Base-by-base conservation (phyloP, 2,113 vertebrate species). In the Syngnathoides biaculeatus region DNA sequence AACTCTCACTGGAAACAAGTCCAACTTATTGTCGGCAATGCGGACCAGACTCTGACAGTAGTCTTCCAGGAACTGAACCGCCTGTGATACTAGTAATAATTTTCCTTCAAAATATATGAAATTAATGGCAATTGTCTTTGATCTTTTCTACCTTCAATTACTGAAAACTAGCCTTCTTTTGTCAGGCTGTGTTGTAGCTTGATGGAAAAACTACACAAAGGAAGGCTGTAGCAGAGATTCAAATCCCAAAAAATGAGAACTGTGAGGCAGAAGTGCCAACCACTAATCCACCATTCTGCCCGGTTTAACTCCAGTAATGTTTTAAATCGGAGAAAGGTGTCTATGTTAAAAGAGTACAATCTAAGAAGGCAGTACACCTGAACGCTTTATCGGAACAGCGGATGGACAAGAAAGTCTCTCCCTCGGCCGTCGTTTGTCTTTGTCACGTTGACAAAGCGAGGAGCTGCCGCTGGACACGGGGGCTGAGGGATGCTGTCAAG, bases 381-480 rank as follows among this genome's bases (percentile, higher is more conserved):
- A 62, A 26, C n/a, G 40, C 14, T 62, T 62, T 62, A 62, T 62
- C 60, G 20, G 26, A 57, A 30, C 26, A 27, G 55, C 14, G 22
- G 22, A 24, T 5, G 13, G n/a, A 62, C 60, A 62, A 62, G 40
- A 22, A 62, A 62, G 60, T 17, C n/a, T 62, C 60, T 62, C 60
- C 13, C n/a, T 39, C 39, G 60, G 60, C 43, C 60, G n/a, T 62
- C 60, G 60, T 62, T 26, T 43, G 60, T 42, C 60, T 43, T 62
- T 62, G 38, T 62, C 40, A 26, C 60, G 6, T 43, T 62, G 60
- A 62, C 60, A 62, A 62, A 62, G 38, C 60, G 8, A 27, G 22
- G 47, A 59, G n/a, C 55, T 72, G 60, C 22, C 2, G 38, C 19
- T 60, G 38, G 26, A 60, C 47, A 65, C 55, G 35, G 8, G 20